Conservation (phyloP, 2,113 vertebrate species). For the Telmatochromis brachygnathus region DNA sequence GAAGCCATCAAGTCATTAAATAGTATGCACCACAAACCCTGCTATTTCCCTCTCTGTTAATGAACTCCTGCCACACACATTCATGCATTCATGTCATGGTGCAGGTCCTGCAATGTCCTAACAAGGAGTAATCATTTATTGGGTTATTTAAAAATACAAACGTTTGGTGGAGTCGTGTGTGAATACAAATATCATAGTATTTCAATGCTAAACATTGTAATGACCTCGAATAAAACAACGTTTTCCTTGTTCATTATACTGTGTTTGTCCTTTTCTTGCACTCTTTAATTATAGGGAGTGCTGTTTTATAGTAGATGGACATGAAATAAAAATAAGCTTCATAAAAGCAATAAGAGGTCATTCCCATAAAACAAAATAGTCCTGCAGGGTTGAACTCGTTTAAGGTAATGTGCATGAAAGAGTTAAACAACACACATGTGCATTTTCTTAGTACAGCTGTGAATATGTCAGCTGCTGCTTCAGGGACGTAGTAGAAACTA, state of each 20-base stretch:
- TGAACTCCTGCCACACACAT: background rate
- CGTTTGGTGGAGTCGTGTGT: background rate
- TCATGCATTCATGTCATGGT: background rate
- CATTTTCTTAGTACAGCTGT: background rate
- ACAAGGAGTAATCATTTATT: background rate
- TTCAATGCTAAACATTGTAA: background rate
- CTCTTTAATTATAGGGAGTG: background rate
- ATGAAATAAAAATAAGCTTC: background rate
- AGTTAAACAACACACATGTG: background rate
- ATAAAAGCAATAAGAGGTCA: background rate
- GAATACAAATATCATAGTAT: background rate
- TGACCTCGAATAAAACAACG: accelerated
- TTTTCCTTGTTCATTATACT: background rate
- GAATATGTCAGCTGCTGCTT: constrained; percentile 10
- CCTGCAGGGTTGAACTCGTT: accelerated
- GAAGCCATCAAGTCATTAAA: constrained; percentile 56
- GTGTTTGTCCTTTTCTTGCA: accelerated
- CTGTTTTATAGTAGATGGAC: background rate
- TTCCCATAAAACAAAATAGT: background rate
- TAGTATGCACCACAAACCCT: background rate
- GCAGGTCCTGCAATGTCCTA: background rate
- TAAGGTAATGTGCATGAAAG: background rate
- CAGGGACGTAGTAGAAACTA: background rate
- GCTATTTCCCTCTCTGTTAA: constrained; percentile 23
- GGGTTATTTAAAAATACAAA: background rate